Conservation (phyloP, 2,888 invertebrate genomes). For the Parnassius apollo region DNA sequence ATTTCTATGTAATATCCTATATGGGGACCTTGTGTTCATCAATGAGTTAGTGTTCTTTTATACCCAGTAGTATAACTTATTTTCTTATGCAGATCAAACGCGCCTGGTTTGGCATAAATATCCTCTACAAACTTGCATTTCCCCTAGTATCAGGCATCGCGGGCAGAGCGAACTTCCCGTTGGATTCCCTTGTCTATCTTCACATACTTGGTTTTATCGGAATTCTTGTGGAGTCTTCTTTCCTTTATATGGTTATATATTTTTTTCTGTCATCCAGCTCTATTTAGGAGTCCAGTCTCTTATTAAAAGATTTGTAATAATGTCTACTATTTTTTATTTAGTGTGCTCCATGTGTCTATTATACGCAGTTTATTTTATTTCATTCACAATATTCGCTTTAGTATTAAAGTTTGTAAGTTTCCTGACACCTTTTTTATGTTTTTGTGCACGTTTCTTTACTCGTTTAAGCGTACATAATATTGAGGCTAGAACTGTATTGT, state of each 20-base stretch:
- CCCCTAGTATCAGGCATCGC: neutral
- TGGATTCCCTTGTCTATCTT: neutral
- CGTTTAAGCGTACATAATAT: neutral
- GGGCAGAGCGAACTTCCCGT: neutral
- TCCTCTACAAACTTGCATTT: neutral
- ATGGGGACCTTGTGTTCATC: too few relatives aligned
- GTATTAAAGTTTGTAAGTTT: neutral
- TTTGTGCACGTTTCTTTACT: neutral
- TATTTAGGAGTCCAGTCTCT: neutral
- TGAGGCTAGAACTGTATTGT: conserved; percentile 1
- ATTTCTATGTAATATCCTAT: too few relatives aligned
- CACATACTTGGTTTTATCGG: too few relatives aligned
- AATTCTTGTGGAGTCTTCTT: neutral
- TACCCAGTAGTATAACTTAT: too few relatives aligned
- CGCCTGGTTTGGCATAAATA: neutral
- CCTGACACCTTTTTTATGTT: neutral
- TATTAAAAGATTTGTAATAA: neutral
- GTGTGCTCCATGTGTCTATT: neutral
- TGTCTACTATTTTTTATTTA: neutral
- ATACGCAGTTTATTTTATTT: neutral
- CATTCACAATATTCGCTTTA: neutral
- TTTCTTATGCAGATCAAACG: too few relatives aligned
- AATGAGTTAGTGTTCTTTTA: too few relatives aligned
- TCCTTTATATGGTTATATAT: neutral
- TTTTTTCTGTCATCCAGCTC: neutral